Percentiles rank a stretch among this genome's conserved stretches.
These are phyloP conservation scores for Drosophila macrospina DNA, from an alignment of 2,888 invertebrate genomes.

Conservation along the genomic window DNA sequence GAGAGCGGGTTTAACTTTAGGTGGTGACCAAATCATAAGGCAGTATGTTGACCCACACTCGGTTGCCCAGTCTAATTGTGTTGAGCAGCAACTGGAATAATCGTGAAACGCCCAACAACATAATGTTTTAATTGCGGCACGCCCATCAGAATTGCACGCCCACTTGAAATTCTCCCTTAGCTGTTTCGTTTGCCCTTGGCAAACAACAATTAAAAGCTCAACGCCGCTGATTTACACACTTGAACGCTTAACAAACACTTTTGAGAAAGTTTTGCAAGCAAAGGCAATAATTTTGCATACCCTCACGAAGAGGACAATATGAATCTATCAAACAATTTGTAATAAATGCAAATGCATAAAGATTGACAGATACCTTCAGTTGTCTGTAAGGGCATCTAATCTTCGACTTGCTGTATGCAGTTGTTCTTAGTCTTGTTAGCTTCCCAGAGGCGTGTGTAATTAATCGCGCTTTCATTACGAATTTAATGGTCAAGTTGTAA, in stretches of 20 bases:
- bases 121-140: conserved; percentile 63
- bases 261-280: conserved; percentile 55
- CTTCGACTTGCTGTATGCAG: background rate
- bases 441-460: conserved; percentile 52
- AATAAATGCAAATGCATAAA: background rate
- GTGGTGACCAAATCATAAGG: background rate
- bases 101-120: conserved; percentile 25
- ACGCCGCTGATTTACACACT: conserved; percentile 67
- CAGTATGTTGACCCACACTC: background rate
- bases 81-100: background rate
- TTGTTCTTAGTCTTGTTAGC: background rate
- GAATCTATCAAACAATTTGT: background rate
- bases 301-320: background rate
- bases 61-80: conserved; percentile 11
- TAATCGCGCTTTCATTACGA: conserved; percentile 61
- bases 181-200: conserved; percentile 48
- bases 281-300: conserved; percentile 44
- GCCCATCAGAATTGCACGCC: conserved; percentile 10
- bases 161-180: conserved; percentile 36
- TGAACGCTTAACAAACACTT: conserved; percentile 66
- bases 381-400: conserved; percentile 26
- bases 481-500: conserved; percentile 63
- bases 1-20: background rate
- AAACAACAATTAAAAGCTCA: conserved; percentile 74
- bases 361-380: background rate